Conservation (phyloP, 2,888 invertebrate species). For the Synanthedon formicaeformis region DNA sequence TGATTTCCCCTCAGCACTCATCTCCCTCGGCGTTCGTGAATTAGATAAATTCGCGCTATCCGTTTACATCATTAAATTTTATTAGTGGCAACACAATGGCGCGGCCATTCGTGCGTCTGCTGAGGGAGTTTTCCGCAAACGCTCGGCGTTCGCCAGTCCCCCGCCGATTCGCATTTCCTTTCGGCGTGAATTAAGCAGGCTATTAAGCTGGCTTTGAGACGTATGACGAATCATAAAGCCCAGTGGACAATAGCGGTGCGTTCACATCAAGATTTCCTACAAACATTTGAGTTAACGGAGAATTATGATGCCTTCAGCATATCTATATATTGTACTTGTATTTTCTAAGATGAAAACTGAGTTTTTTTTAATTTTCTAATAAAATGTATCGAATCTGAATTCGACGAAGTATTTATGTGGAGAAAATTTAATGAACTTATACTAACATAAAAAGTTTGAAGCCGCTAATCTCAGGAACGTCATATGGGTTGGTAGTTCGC, state of each 20-base stretch:
- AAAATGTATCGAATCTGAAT: no score
- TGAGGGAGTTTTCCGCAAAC: constrained; percentile 48
- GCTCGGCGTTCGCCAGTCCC: constrained; percentile 31
- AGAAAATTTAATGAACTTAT: no score
- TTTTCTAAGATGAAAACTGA: no score
- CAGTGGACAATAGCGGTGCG: constrained; percentile 26
- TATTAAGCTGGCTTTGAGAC: constrained; percentile 60
- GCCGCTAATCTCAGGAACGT: no score
- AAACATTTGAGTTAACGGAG: background rate
- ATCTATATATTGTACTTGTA: no score
- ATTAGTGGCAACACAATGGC: constrained; percentile 62
- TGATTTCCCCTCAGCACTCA: constrained; percentile 53
- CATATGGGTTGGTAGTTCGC: no score
- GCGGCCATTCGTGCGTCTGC: constrained; percentile 37
- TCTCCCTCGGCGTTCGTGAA: constrained; percentile 41
- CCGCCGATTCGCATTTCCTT: constrained; percentile 61
- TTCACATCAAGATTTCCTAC: background rate
- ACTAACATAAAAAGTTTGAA: no score
- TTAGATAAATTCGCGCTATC: constrained; percentile 66
- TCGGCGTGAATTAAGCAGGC: constrained; percentile 64
- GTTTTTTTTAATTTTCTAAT: no score
- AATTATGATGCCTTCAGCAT: background rate
- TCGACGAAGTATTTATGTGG: no score
- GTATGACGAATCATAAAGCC: constrained; percentile 62
- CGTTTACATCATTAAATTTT: constrained; percentile 71